Evolutionary conservation across 2,113 vertebrate genomes (phyloP).

Genomic region (Paramisgurnus dabryanus): DNA sequence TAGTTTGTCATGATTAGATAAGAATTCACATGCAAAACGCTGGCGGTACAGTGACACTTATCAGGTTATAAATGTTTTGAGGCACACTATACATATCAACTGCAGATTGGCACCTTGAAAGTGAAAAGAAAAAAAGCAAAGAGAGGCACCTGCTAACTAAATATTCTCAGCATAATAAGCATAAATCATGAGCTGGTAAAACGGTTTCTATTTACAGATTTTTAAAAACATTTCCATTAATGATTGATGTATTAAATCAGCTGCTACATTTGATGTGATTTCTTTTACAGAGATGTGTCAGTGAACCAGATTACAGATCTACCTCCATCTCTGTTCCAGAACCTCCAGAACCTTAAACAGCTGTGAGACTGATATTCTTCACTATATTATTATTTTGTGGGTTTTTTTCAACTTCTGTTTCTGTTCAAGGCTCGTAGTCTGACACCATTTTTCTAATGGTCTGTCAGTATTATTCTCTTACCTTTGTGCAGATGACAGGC

Average conservation of each 20-base stretch:
- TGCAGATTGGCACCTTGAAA: not conserved
- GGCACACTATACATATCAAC: not conserved
- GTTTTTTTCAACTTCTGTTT: not conserved
- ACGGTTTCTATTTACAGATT: no score
- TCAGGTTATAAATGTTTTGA: no score
- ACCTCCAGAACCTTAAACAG: slow-evolving; percentile 66
- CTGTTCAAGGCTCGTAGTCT: not conserved
- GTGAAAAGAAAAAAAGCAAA: not conserved
- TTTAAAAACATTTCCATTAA: not conserved
- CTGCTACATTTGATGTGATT: slow-evolving; percentile 9
- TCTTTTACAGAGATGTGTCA: slow-evolving; percentile 66
- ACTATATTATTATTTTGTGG: not conserved
- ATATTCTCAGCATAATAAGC: not conserved
- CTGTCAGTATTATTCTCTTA: not conserved
- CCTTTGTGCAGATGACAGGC: slow-evolving; percentile 9
- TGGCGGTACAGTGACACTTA: no score
- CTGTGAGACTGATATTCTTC: slow-evolving; percentile 60
- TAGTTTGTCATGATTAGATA: no score
- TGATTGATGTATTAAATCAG: slow-evolving; percentile 3
- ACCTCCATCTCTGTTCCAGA: slow-evolving; percentile 56
- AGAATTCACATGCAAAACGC: no score
- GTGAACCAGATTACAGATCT: slow-evolving; percentile 64
- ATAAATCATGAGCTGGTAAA: not conserved
- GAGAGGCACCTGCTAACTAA: slow-evolving; percentile 6
- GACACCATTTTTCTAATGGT: not conserved